Conservation (phyloP, 2,888 invertebrate species). For the Drosophila kanekoi region DNA sequence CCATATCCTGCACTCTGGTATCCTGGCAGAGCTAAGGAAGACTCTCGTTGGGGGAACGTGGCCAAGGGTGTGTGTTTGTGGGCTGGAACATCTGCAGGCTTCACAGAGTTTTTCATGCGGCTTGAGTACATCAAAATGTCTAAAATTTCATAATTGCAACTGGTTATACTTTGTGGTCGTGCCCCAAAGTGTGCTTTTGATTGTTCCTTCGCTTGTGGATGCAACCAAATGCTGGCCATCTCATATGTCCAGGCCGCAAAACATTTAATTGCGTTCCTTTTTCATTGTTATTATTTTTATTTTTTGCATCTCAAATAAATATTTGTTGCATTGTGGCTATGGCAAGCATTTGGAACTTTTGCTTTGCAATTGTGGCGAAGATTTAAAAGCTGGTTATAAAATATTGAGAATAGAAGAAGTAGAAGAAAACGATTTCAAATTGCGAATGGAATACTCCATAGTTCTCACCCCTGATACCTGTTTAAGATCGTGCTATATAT, state of each 20-base stretch:
- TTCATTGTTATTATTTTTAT: not conserved
- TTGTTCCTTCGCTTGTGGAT: conserved; percentile 22
- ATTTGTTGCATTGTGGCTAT: no score
- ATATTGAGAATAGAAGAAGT: no score
- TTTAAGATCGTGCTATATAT: no score
- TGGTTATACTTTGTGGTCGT: conserved; percentile 31
- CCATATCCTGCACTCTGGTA: conserved; percentile 38
- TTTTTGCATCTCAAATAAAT: no score
- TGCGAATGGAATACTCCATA: no score
- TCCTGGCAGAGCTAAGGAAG: conserved; percentile 28
- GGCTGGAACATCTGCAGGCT: conserved; percentile 41
- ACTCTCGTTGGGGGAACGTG: not conserved
- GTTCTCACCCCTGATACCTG: no score
- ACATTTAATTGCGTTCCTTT: conserved; percentile 56
- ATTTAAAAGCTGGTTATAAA: no score
- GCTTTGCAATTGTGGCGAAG: no score
- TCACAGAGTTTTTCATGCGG: conserved; percentile 50
- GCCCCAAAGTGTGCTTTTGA: conserved; percentile 29
- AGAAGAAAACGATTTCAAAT: no score
- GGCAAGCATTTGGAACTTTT: no score
- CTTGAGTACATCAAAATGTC: conserved; percentile 72
- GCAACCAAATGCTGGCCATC: conserved; percentile 49
- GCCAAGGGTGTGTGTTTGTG: not conserved
- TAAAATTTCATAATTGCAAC: conserved; percentile 81
- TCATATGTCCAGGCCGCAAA: conserved; percentile 55